Evolutionary conservation across 2,888 invertebrate species (phyloP), one percentile per base, ranked within the genome.

Genomic region (Pecten maximus): DNA sequence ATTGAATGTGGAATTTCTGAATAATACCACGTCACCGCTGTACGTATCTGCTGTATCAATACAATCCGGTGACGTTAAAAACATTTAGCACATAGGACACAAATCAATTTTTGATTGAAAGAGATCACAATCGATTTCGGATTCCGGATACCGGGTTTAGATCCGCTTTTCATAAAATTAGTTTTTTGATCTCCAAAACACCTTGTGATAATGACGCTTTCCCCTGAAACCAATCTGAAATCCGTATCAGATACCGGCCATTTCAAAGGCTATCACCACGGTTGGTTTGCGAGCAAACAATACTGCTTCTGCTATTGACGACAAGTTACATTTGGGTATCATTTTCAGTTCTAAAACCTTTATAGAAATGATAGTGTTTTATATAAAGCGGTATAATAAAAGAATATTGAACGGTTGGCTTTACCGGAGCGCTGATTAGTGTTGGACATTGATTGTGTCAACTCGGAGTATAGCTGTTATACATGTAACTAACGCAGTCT

Each of bases 71-170:
- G 74, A 74, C 74, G 74, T 74, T 74, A 74, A 74, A 74, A 23
- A 74, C 28, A 35, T 74, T 74, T 74, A 74, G 15, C 35, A 74
- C 74, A 35, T 35, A 23, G 10, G 74, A 74, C 28, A n/a, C n/a
- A 74, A 74, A 74, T 74, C 74, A 74, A 74, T 74, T 74, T 48
- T 74, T 74, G 74, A 74, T 74, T 74, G 74, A 74, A 74, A 74
- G 74, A 35, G 74, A 74, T 74, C 74, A 74, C 74, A 35, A 74
- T 74, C 74, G 74, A 74, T 74, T 74, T 35, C 74, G 74, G 74
- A 74, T 35, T 74, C 74, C 74, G 74, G 74, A 74, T 74, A 74
- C 74, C 74, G 74, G 74, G 35, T 74, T 74, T 74, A 74, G 74
- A 74, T 74, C 74, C 74, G 74, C 74, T 74, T 74, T 74, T 74